Evolutionary conservation across 2,113 vertebrate species (phyloP), one percentile per base, ranked within the genome.

Genomic region (Chionodraco myersi): DNA sequence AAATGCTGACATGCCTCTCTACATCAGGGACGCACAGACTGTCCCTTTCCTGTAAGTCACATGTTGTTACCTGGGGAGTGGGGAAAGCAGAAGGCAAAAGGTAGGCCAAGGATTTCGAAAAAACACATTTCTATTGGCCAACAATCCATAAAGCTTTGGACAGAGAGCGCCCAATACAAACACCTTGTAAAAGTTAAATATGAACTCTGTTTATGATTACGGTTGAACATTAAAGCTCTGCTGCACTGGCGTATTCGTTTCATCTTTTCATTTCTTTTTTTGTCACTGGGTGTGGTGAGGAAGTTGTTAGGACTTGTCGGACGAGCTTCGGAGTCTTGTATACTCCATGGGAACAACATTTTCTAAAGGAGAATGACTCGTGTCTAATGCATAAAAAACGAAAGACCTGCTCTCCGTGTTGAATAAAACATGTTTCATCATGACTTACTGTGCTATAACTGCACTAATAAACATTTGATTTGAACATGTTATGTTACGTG

Each of bases 131-230:
- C 13, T 36, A 6, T 0, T 0, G 14, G 12, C 21, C 0, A 56
- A 0, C 3, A 18, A 34, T 48, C 64, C 21, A 30, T 60, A 34
- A 71, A 26, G 52, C 2, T 4, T 16, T 36, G 0, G 10, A 14
- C 53, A 36, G 59, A 49, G 34, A 11, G 16, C 21, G 12, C 0
- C 11, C 2, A 58, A 44, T 11, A 34, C 41, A 83, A 67, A 45
- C 52, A 44, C 70, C 64, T 34, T 23, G 0, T 80, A 54, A 72
- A 76, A 84, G 70, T 81, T 84, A 80, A 75, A 76, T 57, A 77
- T 76, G 21, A 73, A 77, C 47, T 44, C 26, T 0, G 3, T 67
- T 74, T 65, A 68, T 85, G 18, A 15, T 49, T 34, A 44, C 2
- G 56, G 76, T 5, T 69, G 26, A 77, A 62, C 14, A 64, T 51